A percentile compares a stretch with the other conserved stretches of the same genome.
These are phyloP conservation scores for Philaethria dido DNA, from an alignment of 2,888 invertebrate species.

Conservation along the genomic window DNA sequence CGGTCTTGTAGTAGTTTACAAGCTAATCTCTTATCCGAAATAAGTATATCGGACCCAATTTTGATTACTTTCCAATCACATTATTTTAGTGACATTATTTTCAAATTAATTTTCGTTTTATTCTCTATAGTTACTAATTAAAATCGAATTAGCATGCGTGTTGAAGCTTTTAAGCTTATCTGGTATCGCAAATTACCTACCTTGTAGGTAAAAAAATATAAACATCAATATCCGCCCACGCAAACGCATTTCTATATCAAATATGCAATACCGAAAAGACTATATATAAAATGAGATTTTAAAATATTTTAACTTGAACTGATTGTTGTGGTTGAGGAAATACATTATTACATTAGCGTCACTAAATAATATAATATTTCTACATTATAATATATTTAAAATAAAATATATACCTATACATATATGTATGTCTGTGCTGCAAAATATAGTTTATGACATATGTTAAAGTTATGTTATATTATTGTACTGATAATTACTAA, in stretches of 20 bases:
- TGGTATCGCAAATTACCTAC: constrained; percentile 33
- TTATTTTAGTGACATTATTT: not conserved
- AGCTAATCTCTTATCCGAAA: not conserved
- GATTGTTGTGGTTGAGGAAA: not conserved
- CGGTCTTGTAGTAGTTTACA: not conserved
- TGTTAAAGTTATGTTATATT: not conserved
- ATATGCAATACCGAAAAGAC: constrained; percentile 30
- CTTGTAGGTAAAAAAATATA: constrained; percentile 32
- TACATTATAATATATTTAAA: not conserved
- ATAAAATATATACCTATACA: not conserved
- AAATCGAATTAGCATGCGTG: constrained; percentile 18
- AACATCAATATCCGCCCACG: constrained; percentile 35
- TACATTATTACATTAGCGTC: not conserved
- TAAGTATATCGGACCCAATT: not conserved
- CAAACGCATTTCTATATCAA: constrained; percentile 28
- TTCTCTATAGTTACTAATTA: constrained; percentile 18
- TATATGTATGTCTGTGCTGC: not conserved
- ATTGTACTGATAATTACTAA: not conserved
- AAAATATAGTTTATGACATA: not conserved
- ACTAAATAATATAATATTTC: too few species aligned
- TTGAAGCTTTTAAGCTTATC: constrained; percentile 31
- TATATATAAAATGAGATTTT: constrained; percentile 21
- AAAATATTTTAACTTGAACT: not conserved
- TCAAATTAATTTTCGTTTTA: not conserved
- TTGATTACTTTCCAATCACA: not conserved